Evolutionary conservation across 1,140 invertebrate genomes (phyloP), one percentile per base, ranked within the genome.

Genomic region (Cyclargus thomasi): DNA sequence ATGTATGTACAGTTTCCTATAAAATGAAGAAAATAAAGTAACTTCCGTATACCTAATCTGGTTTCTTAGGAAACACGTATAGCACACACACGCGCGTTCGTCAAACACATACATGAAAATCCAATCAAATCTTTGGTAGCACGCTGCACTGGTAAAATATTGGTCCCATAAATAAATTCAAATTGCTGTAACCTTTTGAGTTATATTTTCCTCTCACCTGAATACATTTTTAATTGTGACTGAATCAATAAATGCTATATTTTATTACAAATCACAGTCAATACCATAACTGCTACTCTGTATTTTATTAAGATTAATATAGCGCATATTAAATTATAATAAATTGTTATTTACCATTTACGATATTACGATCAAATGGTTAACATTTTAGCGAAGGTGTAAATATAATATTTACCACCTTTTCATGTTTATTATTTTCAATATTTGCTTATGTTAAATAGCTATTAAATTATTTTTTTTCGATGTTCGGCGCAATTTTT

Each of bases 221-320:
- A 59, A 59, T 59, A 59, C 55, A 59, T 20, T 11, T 59, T 59
- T 59, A 20, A 47, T 47, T 47, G 39, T 47, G 39, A 47, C 29
- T 29, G 29, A 29, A 29, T 47, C 39, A 47, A 47, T 47, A 47
- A 47, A 47, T 16, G 7, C 14, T 47, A 16, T 3, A 47, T 47
- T 47, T 47, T 47, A 47, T 47, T 47, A 47, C 39, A 47, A 47
- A 47, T 47, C 39, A 47, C 39, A 47, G 29, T 29, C 29, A 8
- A 4, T 11, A 47, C 39, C 39, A 47, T 47, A 47, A 47, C 10
- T 47, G 14, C 14, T 8, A 47, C 39, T 47, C 0, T 47, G 29
- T 47, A 47, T 11, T 47, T 47, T 47, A 47, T 47, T 47, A 47
- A 14, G 10, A 47, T 47, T 47, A 3, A 29, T 47, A 47, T 47